Base-by-base conservation (phyloP, 92 coral and sea anemone genomes). In the Plumapathes pennacea region DNA sequence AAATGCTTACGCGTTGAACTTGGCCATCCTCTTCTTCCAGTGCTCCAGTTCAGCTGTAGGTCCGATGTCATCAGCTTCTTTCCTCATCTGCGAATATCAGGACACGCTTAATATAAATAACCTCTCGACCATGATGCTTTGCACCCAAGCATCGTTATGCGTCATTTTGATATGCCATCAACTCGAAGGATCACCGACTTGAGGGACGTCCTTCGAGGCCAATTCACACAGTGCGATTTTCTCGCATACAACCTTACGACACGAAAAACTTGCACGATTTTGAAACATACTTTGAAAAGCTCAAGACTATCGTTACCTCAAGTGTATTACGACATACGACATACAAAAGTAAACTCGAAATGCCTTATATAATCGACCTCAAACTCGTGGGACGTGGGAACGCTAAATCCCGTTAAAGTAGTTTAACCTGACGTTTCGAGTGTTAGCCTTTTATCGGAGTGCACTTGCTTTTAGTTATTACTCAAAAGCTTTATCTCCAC, bases 21-120 rank as follows among this genome's bases (percentile, higher is more conserved):
- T 92, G 24, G 97, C 97, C 97, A 91, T 91, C 64, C 97, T 78
- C 31, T 91, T 86, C 60, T 91, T 91, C 97, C 97, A 91, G 69
- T 91, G 97, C 38, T 91, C 97, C 14, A 91, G 91, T 43, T 91
- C 97, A 1, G 97, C 97, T 38, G 95, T 82, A 30, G 97, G 97
- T 0, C 97, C 97, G 53, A 91, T 91, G 48, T 91, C 97, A 51
- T 91, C 97, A 15, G 97, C 97, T 45, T 91, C 97, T 68, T 91
- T 91, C 41, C 97, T 80, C 90, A 90, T 84, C 97, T 90, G 33
- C 8, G 11, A n/a, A n/a, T n/a, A n/a, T n/a, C n/a, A n/a, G n/a
- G n/a, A 21, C 19, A 33, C 9, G 7, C 40, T 34, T 34, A n/a
- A 34, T 7, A 34, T n/a, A n/a, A 8, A 34, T 34, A 34, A 34